Base-by-base conservation (phyloP, 1,140 invertebrate species). In the Leptonema lineaticorne region DNA sequence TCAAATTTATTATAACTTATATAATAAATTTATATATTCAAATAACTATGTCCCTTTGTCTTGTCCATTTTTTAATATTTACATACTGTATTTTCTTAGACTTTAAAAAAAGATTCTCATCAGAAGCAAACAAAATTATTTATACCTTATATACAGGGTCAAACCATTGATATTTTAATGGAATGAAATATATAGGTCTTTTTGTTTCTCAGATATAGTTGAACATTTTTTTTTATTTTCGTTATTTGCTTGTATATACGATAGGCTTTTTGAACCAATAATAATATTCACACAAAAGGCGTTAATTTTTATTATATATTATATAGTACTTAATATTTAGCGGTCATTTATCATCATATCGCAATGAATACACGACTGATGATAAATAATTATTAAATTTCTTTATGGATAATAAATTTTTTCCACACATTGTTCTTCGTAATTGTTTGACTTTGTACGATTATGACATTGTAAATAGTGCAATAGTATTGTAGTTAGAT, bases 401-500 rank as follows among this genome's bases (percentile, higher is more conserved):
- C 14, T 24, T 26, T 26, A 53, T 14, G 22, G 8, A 24, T 2
- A 50, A 50, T 20, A 22, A 50, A 50, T 50, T 50, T 50, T 9
- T 16, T 53, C 50, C 50, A 46, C 26, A 26, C n/a, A 27, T 57
- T 69, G 50, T 69, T 64, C 58, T 64, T 69, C 62, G 64, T 29
- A 24, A 53, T 26, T 53, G 50, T 26, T 53, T 53, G 18, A 53
- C 24, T 53, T 53, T 53, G 20, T 53, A 53, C 24, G 27, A 24
- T 4, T 11, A 53, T 22, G 24, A 53, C 16, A 45, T n/a, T 69
- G 68, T 69, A 69, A 64, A 69, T 64, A 69, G 18, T 66, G 63
- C 59, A 68, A 68, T 48, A 9, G 57, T 65, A 69, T 65, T 59
- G 29, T 63, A 69, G 30, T 50, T 60, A 68, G 59, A 5, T 64